Evolutionary conservation across 2,797 vertebrate species (phyloP), one percentile per base, ranked within the genome.

Genomic region (Crenichthys baileyi): DNA sequence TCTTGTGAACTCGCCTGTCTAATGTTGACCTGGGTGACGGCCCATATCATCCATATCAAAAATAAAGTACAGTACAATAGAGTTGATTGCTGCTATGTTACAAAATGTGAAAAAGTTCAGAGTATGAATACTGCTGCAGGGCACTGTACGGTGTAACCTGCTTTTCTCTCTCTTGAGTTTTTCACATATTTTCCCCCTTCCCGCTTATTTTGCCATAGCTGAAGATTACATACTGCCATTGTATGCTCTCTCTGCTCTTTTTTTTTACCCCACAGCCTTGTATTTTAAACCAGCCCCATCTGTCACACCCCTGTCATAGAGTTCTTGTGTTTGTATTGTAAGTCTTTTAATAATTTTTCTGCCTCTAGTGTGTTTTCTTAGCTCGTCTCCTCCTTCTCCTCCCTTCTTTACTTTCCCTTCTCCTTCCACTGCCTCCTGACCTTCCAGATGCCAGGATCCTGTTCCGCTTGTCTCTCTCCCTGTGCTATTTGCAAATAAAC

Each of bases 401-500:
- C 46, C 71, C 39, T 58, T 70, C 56, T 67, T 50, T 18, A 11
- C 77, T 70, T 50, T 60, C 36, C 72, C 7, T 39, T 55, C 70
- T 75, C 60, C 70, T 48, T 56, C 72, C 48, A 29, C 75, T 70
- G 58, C 70, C 48, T 70, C 73, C 76, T 90, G 90, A 93, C 89
- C 91, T 90, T 89, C 73, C 87, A 84, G 82, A 83, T 78, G 74
- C 51, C 67, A 53, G 0, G 80, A 90, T 88, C 77, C 85, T 77
- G 81, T 56, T 76, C 72, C 67, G 50, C 75, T 55, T 7, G 36
- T 72, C 72, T 24, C 41, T 73, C 86, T 88, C 83, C 83, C 73
- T 95, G 93, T 87, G 82, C 77, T 77, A 88, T 93, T 93, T 91
- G 87, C 73, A 87, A 85, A 83, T 84, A 93, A 93, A 92, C 89